A percentile compares a stretch with the other conserved stretches of the same genome.
Evolutionary conservation across 2,797 vertebrate genomes (phyloP).

Genomic region (Nothura maculosa): DNA sequence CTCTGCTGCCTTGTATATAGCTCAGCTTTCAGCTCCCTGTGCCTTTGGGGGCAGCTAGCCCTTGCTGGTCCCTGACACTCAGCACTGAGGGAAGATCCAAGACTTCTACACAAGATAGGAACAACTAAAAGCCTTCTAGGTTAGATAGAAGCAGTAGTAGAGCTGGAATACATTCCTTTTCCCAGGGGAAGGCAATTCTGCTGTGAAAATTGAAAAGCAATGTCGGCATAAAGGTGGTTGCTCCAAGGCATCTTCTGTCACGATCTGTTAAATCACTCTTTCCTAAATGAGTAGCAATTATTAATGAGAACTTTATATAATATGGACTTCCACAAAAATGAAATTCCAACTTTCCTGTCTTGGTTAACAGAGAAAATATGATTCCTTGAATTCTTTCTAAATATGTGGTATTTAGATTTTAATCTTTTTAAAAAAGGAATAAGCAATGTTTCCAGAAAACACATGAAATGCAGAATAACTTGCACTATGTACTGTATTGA

Average conservation of each 20-base stretch:
- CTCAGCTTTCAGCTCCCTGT: accelerated
- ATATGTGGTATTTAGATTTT: background rate
- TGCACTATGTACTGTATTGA: background rate
- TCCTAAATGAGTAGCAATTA: background rate
- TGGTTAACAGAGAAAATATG: background rate
- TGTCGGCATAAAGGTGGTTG: background rate
- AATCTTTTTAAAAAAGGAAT: constrained; percentile 4
- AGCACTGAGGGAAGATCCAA: accelerated
- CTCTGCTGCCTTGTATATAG: background rate
- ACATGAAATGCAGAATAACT: background rate
- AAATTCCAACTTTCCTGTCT: background rate
- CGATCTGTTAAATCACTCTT: background rate
- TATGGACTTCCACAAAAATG: background rate
- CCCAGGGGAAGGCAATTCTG: background rate
- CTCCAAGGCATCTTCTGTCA: background rate
- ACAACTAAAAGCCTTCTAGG: background rate
- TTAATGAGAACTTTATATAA: background rate
- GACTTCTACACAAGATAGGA: background rate
- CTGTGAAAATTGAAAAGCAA: background rate
- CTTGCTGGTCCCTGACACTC: background rate
- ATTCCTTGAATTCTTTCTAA: background rate
- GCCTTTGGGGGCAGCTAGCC: background rate
- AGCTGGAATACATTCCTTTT: accelerated
- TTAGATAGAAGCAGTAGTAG: accelerated
- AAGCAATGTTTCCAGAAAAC: constrained; percentile 37